These are phyloP conservation scores for Centrocercus urophasianus DNA, from an alignment of 2,113 vertebrate species.

Conservation along the genomic window DNA sequence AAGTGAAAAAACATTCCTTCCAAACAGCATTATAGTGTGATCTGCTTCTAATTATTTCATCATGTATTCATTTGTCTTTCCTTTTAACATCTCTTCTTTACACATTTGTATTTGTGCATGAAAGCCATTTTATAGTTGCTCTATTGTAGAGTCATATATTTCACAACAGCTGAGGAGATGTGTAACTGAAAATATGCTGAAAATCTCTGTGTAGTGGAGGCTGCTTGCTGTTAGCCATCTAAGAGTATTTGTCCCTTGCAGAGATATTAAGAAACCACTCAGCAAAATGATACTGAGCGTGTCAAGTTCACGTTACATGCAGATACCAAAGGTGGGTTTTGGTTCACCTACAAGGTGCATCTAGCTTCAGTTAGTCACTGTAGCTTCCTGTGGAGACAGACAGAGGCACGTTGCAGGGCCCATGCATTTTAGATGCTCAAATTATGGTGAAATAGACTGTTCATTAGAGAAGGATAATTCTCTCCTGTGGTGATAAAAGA, in stretches of 20 bases:
- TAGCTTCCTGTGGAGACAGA: not conserved
- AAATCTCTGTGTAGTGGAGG: not conserved
- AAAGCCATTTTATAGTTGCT: conserved; percentile 8
- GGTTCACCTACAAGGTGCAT: not conserved
- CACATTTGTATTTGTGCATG: not conserved
- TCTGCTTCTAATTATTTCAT: not conserved
- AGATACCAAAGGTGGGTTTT: not conserved
- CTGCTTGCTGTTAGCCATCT: not conserved
- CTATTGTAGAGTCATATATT: not conserved
- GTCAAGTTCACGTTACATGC: not conserved
- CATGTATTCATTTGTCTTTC: not conserved
- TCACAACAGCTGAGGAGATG: not conserved
- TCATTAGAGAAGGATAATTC: not conserved
- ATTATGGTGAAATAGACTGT: not conserved
- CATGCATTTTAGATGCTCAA: not conserved
- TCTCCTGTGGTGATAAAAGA: not conserved
- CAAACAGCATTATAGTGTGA: not conserved
- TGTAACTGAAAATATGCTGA: not conserved
- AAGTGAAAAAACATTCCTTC: conserved; percentile 12
- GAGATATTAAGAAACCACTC: not conserved
- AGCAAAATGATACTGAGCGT: not conserved
- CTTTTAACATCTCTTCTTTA: not conserved
- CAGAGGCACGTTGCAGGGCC: not conserved
- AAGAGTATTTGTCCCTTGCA: not conserved
- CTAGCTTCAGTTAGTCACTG: not conserved